Base-by-base conservation (phyloP, 2,797 vertebrate species). In the Pseudochirops cupreus region DNA sequence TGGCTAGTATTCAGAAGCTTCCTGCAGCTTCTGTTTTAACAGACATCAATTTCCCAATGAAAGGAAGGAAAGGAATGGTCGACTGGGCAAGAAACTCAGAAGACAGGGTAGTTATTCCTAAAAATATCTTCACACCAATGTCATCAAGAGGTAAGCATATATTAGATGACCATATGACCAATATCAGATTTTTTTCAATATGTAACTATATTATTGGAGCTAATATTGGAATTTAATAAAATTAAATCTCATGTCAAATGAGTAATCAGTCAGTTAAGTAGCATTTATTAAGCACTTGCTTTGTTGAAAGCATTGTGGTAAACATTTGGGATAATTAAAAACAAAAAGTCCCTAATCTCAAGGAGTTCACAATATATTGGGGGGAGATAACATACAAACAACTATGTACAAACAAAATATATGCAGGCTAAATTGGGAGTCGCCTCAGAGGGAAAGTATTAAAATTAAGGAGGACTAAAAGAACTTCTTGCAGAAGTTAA, bases 21-120 rank as follows among this genome's bases (percentile, higher is more conserved):
- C 99, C 99, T 57, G 99, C 99, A 28, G 99, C 99, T 94, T 99
- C 99, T 53, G 99, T 99, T 98, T 99, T 99, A 99, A 99, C 99
- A 6, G 99, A 99, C 98, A 99, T 99, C 98, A 99, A 99, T 99
- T 99, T 99, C 98, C 99, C 99, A 54, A 99, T 99, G 99, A 99
- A 99, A 98, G 99, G 99, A 97, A 99, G 99, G 97, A 99, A 99
- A 98, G 99, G 99, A 97, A 99, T 99, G 99, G 99, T 99, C 91
- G 99, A 99, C 97, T 99, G 99, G 99, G 99, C 99, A 98, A 99
- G 99, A 96, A 99, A 99, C 98, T 99, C 99, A 6, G 99, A 99
- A 99, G 99, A 99, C 97, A 99, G 99, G 97, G 99, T 99, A 94
- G 99, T 99, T 95, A 99, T 99, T 98, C 99, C 99, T 93, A 99